These are phyloP conservation scores for Paracyprichromis sp. DNA, from an alignment of 2,113 vertebrate genomes.

Conservation along the genomic window DNA sequence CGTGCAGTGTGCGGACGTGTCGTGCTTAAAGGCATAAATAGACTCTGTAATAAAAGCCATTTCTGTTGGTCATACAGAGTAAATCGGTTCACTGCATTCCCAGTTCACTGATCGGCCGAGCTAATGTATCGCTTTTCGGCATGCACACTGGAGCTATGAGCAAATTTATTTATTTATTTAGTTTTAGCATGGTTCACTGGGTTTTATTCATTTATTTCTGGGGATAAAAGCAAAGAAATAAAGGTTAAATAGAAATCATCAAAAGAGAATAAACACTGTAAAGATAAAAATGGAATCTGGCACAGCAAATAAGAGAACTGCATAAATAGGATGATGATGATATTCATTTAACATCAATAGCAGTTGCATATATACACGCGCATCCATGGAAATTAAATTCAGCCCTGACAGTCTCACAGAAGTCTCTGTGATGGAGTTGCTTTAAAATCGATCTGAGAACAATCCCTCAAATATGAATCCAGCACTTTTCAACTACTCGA, in stretches of 20 bases:
- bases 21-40: background rate
- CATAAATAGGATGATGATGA: background rate
- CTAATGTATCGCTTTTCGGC: accelerated
- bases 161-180: too few species aligned
- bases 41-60: background rate
- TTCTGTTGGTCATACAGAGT: background rate
- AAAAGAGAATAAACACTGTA: background rate
- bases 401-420: background rate
- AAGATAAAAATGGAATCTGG: background rate
- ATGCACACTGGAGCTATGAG: background rate
- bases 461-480: background rate
- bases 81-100: background rate
- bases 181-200: background rate
- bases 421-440: background rate
- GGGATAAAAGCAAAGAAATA: background rate
- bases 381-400: background rate
- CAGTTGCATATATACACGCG: background rate
- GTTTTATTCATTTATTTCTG: background rate
- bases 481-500: accelerated
- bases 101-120: background rate
- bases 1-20: background rate
- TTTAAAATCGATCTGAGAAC: background rate
- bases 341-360: background rate
- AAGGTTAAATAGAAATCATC: background rate
- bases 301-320: background rate